These are phyloP conservation scores for Saccostrea glomerata DNA, from an alignment of 1,140 invertebrate genomes.

Conservation along the genomic window DNA sequence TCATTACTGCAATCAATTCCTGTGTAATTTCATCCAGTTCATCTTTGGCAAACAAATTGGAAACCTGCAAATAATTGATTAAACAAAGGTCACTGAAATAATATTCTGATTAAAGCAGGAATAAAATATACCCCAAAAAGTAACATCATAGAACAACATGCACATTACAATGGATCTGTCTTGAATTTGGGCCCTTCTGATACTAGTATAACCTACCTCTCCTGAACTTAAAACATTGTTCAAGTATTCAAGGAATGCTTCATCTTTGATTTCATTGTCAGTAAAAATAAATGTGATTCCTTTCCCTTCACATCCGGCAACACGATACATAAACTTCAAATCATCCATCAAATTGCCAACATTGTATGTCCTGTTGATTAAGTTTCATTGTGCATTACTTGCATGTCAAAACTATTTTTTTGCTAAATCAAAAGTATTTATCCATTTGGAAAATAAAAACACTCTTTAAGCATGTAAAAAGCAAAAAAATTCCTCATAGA, in stretches of 20 bases:
- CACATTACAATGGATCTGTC: too few species aligned
- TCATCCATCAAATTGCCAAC: conserved; percentile 96
- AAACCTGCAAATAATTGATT: conserved; percentile 80
- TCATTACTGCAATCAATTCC: conserved; percentile 94
- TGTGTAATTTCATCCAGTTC: conserved; percentile 96
- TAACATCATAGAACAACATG: too few species aligned
- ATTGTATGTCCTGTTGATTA: conserved; percentile 91
- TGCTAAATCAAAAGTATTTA: too few species aligned
- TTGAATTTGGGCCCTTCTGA: too few species aligned
- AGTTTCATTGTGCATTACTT: too few species aligned
- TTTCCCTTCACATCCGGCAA: conserved; percentile 95
- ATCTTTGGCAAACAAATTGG: conserved; percentile 97
- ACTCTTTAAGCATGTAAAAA: too few species aligned
- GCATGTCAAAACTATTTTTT: too few species aligned
- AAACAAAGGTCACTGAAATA: too few species aligned
- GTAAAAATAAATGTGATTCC: conserved; percentile 98
- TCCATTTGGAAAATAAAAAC: too few species aligned
- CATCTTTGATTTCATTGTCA: conserved; percentile 98
- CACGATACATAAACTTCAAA: conserved; percentile 92
- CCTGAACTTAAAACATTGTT: conserved; percentile 97
- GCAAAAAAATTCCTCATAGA: too few species aligned
- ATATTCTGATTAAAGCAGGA: too few species aligned
- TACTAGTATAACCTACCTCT: conserved; percentile 70
- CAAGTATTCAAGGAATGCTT: conserved; percentile 96
- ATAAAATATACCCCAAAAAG: too few species aligned